A percentile compares a stretch with the other conserved stretches of the same genome.
Evolutionary conservation across 2,888 invertebrate species (phyloP).

Genomic region (Drosophila maculinotata): DNA sequence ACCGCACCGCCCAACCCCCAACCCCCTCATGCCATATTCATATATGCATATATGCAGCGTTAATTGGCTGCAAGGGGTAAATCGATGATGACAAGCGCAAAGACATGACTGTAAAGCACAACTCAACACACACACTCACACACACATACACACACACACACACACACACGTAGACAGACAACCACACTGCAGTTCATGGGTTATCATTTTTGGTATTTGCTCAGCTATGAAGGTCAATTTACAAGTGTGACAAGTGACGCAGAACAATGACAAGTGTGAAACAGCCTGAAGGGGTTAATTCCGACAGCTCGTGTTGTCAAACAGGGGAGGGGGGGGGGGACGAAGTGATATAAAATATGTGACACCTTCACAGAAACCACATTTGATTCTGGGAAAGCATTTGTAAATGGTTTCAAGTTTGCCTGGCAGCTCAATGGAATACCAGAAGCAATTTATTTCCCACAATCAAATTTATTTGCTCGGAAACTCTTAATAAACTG

Average conservation of each 20-base stretch:
- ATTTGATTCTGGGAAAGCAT: too few relatives aligned
- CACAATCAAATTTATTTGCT: too few relatives aligned
- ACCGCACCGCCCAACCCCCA: not conserved
- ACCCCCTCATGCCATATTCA: slow-evolving; percentile 26
- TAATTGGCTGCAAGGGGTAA: slow-evolving; percentile 67
- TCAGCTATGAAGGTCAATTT: slow-evolving; percentile 23
- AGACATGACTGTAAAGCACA: slow-evolving; percentile 32
- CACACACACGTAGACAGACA: not conserved
- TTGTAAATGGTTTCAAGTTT: too few relatives aligned
- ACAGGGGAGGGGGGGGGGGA: too few relatives aligned
- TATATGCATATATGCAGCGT: slow-evolving; percentile 47
- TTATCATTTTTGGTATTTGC: slow-evolving; percentile 9
- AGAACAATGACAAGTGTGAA: not conserved
- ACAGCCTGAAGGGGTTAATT: too few relatives aligned
- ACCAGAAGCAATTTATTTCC: too few relatives aligned
- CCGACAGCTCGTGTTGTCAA: not conserved
- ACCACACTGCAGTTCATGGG: slow-evolving; percentile 20
- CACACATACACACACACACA: slow-evolving; percentile 13
- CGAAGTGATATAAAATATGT: too few relatives aligned
- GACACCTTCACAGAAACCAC: too few relatives aligned
- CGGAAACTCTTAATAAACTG: too few relatives aligned
- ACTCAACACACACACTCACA: not conserved
- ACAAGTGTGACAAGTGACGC: slow-evolving; percentile 18
- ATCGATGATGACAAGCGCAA: slow-evolving; percentile 59
- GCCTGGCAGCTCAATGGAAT: too few relatives aligned